Evolutionary conservation across 2,888 invertebrate genomes (phyloP).

Genomic region (Dione vanillae): DNA sequence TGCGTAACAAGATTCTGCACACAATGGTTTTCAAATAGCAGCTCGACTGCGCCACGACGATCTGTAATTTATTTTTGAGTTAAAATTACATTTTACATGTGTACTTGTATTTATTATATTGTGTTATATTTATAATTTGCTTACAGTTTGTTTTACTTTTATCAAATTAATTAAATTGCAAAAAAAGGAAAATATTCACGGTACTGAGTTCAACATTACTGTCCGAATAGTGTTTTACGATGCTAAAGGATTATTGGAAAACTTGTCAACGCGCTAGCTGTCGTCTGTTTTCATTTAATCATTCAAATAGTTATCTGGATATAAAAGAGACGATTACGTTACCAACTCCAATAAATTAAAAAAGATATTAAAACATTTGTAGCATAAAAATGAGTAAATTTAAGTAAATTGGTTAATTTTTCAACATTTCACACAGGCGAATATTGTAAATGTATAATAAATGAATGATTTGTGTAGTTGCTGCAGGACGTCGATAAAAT

Average conservation of each 20-base stretch:
- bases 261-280: conserved; percentile 55
- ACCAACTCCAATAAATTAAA: conserved; percentile 9
- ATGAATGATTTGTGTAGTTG: conserved; percentile 30
- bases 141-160: conserved; percentile 15
- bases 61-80: too few species aligned
- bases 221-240: conserved; percentile 57
- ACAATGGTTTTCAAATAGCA: too few species aligned
- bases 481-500: conserved; percentile 7
- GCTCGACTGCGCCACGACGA: too few species aligned
- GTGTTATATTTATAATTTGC: not conserved
- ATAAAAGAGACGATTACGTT: conserved; percentile 36
- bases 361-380: not conserved
- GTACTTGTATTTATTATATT: too few species aligned
- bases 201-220: conserved; percentile 52
- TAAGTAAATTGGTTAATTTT: not conserved
- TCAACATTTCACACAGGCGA: conserved; percentile 1
- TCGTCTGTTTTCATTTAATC: conserved; percentile 57
- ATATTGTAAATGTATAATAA: conserved; percentile 18
- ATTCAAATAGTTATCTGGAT: conserved; percentile 51
- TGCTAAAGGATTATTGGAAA: conserved; percentile 62
- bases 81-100: too few species aligned
- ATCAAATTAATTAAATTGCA: conserved; percentile 48
- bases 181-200: conserved; percentile 46
- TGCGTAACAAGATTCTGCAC: too few species aligned
- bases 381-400: not conserved